Percentiles rank a stretch among this genome's conserved stretches.
Evolutionary conservation across 2,888 invertebrate genomes (phyloP).

Genomic region (Subacronicta megacephala): DNA sequence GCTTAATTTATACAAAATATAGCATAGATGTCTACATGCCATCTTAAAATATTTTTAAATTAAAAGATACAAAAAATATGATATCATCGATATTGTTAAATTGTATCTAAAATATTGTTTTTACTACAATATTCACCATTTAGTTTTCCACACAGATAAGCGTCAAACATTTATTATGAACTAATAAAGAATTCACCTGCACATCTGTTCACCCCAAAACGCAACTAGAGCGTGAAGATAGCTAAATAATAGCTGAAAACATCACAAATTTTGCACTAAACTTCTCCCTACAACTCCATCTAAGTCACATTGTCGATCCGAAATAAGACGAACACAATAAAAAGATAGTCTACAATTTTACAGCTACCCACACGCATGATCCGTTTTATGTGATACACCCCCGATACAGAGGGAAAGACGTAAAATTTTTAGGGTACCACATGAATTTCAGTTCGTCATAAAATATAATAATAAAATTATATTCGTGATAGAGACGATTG

Average conservation of each 20-base stretch:
- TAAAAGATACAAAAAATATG: no score
- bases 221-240: slow-evolving; percentile 45
- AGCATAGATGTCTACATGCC: no score
- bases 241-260: slow-evolving; percentile 28
- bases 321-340: slow-evolving; percentile 64
- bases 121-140: neutral
- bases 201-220: slow-evolving; percentile 6
- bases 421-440: slow-evolving; percentile 75
- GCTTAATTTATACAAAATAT: no score
- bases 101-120: no score
- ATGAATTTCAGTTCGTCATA: slow-evolving; percentile 53
- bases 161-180: neutral
- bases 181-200: neutral
- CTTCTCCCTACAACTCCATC: slow-evolving; percentile 28
- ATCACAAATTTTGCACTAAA: slow-evolving; percentile 35
- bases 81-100: no score
- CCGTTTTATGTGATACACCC: slow-evolving; percentile 66
- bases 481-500: slow-evolving; percentile 41
- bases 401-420: slow-evolving; percentile 65
- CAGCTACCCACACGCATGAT: slow-evolving; percentile 63
- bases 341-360: slow-evolving; percentile 61
- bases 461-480: slow-evolving; percentile 55
- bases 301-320: slow-evolving; percentile 38
- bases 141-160: neutral
- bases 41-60: no score